phyloP scores from a whole-genome alignment of 1,140 invertebrate genomes.

The Mercenaria mercenaria region DNA sequence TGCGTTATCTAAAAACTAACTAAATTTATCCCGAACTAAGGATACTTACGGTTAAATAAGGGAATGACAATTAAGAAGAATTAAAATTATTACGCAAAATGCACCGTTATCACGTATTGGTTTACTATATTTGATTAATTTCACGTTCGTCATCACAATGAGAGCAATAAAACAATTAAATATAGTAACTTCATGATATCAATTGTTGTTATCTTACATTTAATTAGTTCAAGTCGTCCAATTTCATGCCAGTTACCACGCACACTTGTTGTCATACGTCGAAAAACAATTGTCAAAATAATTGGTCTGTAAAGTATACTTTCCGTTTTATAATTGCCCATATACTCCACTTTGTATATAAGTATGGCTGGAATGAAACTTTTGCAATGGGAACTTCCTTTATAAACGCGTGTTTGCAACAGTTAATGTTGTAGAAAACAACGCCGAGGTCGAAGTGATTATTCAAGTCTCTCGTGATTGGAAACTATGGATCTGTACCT shows the following conservation, averaged over 20 bases:
- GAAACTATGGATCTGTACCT: background rate
- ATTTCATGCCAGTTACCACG: background rate
- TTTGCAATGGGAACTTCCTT: background rate
- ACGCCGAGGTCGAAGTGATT: background rate
- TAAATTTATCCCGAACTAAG: too few species aligned
- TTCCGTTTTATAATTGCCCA: conserved; percentile 18
- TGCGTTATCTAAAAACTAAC: too few species aligned
- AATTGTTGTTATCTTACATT: too few species aligned
- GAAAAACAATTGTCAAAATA: background rate
- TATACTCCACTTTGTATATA: background rate
- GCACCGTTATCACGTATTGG: too few species aligned
- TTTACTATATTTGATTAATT: too few species aligned
- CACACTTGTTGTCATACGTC: background rate
- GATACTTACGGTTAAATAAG: too few species aligned
- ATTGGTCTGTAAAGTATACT: background rate
- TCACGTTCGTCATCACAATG: too few species aligned
- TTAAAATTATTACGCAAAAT: too few species aligned
- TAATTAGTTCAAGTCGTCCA: too few species aligned
- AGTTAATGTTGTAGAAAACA: background rate
- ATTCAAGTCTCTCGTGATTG: background rate
- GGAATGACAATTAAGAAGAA: too few species aligned
- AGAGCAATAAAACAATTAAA: too few species aligned
- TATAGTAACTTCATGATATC: too few species aligned
- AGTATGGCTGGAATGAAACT: background rate
- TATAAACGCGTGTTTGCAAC: background rate